Evolutionary conservation across 2,888 invertebrate genomes (phyloP), one percentile per base, ranked within the genome.

Genomic region (Blomia tropicalis): DNA sequence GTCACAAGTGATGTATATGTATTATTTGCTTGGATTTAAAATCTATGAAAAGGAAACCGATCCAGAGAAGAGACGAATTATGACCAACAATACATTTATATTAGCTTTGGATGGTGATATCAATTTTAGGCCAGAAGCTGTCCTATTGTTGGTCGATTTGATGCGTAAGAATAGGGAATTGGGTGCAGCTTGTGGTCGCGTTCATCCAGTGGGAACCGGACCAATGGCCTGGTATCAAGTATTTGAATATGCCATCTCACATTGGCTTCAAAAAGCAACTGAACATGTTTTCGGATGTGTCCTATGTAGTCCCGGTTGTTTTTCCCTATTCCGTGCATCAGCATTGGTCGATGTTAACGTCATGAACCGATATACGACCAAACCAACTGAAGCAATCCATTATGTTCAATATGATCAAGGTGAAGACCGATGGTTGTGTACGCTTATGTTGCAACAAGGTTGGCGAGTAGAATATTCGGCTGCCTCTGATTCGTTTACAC

Each of bases 401-500:
- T 78, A 73, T 68, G 77, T 78, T 1, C 78, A 78, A 70, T 78
- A 77, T 68, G 78, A 78, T 71, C 77, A 77, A 70, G 77, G 93
- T 53, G 96, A 98, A 78, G 96, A 98, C 80, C 84, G 96, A 75
- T 98, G 96, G 96, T 78, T 98, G 63, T 96, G 96, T 72, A 98
- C 96, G 0, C 77, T 98, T 47, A 77, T 98, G n/a, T 79, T 98
- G 5, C 96, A 98, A 77, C 80, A 95, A 75, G 96, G 96, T 14
- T 96, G 96, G 75, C 83, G 95, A 67, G 95, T 95, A 1, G 96
- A 98, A 75, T 98, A 98, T 73, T 95, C 93, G 68, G 96, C 96
- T 71, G 96, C 96, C 14, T 91, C 92, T 0, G 78, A 78, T 66
- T 77, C 78, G 2, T 71, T 76, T 63, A 78, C 78, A 1, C 76